These are phyloP conservation scores for Clostera curtula DNA, from an alignment of 2,888 invertebrate species.

Conservation along the genomic window DNA sequence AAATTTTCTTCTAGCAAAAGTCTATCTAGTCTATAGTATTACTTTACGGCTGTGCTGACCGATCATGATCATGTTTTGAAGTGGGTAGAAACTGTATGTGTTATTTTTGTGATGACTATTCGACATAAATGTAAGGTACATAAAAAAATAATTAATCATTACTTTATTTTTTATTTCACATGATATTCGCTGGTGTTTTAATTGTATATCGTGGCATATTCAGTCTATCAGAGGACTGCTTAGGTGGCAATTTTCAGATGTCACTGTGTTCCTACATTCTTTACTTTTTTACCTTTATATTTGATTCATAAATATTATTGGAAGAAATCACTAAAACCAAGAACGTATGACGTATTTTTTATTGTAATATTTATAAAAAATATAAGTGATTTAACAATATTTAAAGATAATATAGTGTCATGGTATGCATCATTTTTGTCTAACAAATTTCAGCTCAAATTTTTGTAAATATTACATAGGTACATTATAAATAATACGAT, in stretches of 20 bases:
- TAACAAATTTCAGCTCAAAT: too few relatives aligned
- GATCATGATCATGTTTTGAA: conserved; percentile 72
- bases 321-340: too few relatives aligned
- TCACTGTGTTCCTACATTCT: conserved; percentile 35
- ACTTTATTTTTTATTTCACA: conserved; percentile 4
- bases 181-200: conserved; percentile 7
- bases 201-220: conserved; percentile 13
- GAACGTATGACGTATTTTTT: background rate
- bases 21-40: conserved; percentile 31
- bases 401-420: conserved; percentile 8
- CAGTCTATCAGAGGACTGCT: conserved; percentile 39
- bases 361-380: background rate
- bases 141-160: conserved; percentile 17
- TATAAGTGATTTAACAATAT: too few relatives aligned
- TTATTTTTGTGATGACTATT: conserved; percentile 72
- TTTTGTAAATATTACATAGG: too few relatives aligned
- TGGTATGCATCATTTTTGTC: conserved; percentile 6
- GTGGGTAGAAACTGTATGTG: conserved; percentile 62
- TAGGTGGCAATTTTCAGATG: conserved; percentile 66
- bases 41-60: conserved; percentile 49
- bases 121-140: conserved; percentile 67
- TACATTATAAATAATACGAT: too few relatives aligned
- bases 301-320: too few relatives aligned
- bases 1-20: too few relatives aligned
- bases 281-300: conserved; percentile 14